phyloP scores from a whole-genome alignment of 2,113 vertebrate species.

The Diglossa brunneiventris region DNA sequence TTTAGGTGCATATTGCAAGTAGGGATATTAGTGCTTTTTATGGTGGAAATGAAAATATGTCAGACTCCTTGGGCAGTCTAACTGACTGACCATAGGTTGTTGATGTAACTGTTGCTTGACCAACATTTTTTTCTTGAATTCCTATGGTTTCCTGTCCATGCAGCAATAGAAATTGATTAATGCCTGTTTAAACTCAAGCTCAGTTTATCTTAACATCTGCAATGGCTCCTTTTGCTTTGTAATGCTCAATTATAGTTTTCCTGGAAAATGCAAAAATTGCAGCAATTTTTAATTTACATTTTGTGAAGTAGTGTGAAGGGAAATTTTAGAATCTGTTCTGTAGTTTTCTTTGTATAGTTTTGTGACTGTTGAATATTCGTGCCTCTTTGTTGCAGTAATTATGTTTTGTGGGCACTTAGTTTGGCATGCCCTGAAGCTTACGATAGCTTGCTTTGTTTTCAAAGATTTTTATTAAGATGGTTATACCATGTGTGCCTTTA shows the following conservation, averaged over 20 bases:
- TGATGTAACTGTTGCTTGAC: neutral
- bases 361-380: neutral
- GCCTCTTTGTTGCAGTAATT: neutral
- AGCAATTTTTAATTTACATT: neutral
- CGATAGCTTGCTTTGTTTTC: slow-evolving; percentile 23
- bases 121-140: neutral
- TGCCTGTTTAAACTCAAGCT: neutral
- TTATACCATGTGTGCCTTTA: slow-evolving; percentile 13
- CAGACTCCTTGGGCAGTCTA: neutral
- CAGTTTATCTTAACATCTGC: neutral
- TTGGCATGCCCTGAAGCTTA: neutral
- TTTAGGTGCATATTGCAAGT: neutral
- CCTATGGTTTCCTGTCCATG: neutral
- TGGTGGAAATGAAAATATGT: neutral
- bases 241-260: neutral
- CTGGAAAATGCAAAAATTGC: neutral
- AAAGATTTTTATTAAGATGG: slow-evolving; percentile 53
- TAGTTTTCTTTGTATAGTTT: neutral
- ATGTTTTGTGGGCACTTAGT: neutral
- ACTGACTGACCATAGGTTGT: neutral
- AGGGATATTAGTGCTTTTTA: neutral
- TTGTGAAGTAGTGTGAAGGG: neutral
- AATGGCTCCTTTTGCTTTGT: neutral
- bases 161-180: neutral
- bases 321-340: neutral